Evolutionary conservation across 2,888 invertebrate genomes (phyloP).

Genomic region (Cataglyphis cursor): DNA sequence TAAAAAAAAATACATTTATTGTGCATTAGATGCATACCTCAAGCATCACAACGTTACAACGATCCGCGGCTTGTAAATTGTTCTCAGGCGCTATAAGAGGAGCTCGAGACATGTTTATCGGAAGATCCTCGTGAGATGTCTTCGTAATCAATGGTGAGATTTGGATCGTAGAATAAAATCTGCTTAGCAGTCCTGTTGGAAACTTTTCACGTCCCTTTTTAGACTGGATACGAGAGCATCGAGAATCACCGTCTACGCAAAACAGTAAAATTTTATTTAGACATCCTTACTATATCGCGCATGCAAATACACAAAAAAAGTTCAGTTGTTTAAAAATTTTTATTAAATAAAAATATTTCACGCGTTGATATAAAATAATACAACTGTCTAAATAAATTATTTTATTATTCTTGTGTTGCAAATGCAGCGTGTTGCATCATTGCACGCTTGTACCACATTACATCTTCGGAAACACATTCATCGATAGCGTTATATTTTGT

Average conservation of each 20-base stretch:
- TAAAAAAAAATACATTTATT: neutral
- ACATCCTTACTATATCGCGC: neutral
- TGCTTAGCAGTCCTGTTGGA: slow-evolving; percentile 63
- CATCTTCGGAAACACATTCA: neutral
- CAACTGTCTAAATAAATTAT: neutral
- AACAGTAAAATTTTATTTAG: slow-evolving; percentile 31
- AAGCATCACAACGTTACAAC: slow-evolving; percentile 77
- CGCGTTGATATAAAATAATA: neutral
- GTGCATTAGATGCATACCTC: slow-evolving; percentile 73
- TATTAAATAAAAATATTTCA: neutral
- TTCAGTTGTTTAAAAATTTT: neutral
- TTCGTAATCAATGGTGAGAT: slow-evolving; percentile 57
- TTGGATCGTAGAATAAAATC: slow-evolving; percentile 66
- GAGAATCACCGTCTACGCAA: slow-evolving; percentile 71
- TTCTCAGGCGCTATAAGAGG: slow-evolving; percentile 73
- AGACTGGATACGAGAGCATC: slow-evolving; percentile 65
- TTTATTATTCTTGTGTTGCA: neutral
- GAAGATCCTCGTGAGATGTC: slow-evolving; percentile 50
- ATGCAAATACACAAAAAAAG: neutral
- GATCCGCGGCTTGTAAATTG: slow-evolving; percentile 52
- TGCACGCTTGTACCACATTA: neutral
- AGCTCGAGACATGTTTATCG: slow-evolving; percentile 75
- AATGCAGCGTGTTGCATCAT: neutral
- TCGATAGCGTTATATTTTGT: neutral
- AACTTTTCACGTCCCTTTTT: slow-evolving; percentile 69